A percentile compares a stretch with the other conserved stretches of the same genome.
phyloP scores from a whole-genome alignment of 30 jellyfish, hydroid and myxozoan genomes.

The Nemopilema nomurai region DNA sequence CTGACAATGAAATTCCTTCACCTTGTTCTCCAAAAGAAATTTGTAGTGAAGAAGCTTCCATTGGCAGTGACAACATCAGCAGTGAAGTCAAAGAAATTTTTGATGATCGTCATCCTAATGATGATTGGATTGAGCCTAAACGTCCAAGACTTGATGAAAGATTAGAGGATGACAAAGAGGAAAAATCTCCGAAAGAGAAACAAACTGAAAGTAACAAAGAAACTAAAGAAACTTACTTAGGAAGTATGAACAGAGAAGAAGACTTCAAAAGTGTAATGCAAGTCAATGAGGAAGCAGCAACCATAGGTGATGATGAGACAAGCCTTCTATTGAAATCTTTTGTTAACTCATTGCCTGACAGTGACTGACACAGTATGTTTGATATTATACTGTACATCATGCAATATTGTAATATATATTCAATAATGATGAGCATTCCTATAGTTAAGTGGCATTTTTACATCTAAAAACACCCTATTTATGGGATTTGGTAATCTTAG shows the following conservation, averaged over 20 bases:
- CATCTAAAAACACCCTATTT: no score
- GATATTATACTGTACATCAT: not conserved
- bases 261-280: not conserved
- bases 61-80: not conserved
- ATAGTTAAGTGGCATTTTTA: not conserved
- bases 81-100: not conserved
- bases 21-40: not conserved
- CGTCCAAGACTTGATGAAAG: conserved; percentile 4
- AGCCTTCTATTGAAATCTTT: conserved; percentile 17
- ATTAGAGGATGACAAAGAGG: not conserved
- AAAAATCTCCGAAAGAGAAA: not conserved
- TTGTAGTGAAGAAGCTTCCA: not conserved
- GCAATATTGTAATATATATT: not conserved
- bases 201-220: not conserved
- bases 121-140: not conserved
- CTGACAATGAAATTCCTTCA: not conserved
- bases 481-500: no score
- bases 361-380: conserved; percentile 4
- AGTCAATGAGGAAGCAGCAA: not conserved
- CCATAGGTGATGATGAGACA: conserved; percentile 26
- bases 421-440: not conserved
- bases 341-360: conserved; percentile 45
- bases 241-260: not conserved
- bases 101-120: not conserved
- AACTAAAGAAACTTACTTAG: not conserved